Evolutionary conservation across 2,797 vertebrate genomes (phyloP).

Genomic region (Hydrocynus forskahlii): DNA sequence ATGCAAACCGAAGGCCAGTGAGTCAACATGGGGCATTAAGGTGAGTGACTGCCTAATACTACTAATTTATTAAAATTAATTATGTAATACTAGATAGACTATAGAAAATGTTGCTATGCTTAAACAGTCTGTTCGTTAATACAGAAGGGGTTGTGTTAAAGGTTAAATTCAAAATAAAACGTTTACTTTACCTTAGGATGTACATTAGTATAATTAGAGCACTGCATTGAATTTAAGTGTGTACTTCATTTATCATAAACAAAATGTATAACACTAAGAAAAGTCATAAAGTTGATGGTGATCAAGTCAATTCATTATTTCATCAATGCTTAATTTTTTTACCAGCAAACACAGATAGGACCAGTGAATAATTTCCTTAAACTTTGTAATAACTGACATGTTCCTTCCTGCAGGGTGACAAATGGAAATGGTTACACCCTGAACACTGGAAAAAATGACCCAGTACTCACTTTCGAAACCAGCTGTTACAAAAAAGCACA

Average conservation of each 20-base stretch:
- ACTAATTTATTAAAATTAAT: neutral
- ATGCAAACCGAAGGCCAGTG: conserved; percentile 64
- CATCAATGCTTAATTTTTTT: neutral
- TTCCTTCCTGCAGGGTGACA: conserved; percentile 77
- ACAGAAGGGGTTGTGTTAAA: neutral
- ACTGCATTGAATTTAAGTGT: too few species aligned
- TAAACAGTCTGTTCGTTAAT: neutral
- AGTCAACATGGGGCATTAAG: conserved; percentile 69
- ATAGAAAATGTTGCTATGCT: neutral
- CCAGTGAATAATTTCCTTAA: conserved; percentile 11
- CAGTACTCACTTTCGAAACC: conserved; percentile 24
- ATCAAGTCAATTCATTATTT: too few species aligned
- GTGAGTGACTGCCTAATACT: conserved; percentile 59
- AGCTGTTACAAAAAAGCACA: conserved; percentile 32
- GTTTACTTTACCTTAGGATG: too few species aligned
- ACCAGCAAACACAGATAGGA: neutral
- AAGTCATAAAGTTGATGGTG: too few species aligned
- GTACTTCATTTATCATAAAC: too few species aligned
- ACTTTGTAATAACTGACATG: conserved; percentile 12
- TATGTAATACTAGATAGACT: neutral
- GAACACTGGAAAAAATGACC: conserved; percentile 76
- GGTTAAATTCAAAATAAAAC: neutral
- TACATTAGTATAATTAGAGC: too few species aligned
- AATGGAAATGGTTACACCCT: conserved; percentile 82
- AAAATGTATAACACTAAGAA: too few species aligned